A percentile compares a stretch with the other conserved stretches of the same genome.
phyloP scores from a whole-genome alignment of 2,797 vertebrate species.

The Saxicola maurus region DNA sequence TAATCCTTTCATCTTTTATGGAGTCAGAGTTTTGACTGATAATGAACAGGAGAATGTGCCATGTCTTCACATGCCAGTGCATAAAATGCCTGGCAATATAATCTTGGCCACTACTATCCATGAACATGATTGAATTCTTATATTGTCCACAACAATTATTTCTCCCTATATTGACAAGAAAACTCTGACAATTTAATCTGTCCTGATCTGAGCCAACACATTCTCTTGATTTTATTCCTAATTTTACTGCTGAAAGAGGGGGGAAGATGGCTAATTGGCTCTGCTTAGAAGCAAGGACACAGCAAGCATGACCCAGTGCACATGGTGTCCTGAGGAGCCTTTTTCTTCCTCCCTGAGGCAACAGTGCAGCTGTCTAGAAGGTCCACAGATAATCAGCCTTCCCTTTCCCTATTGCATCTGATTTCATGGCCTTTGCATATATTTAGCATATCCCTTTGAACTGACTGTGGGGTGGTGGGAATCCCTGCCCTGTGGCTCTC shows the following conservation, averaged over 20 bases:
- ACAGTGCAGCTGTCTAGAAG: background rate
- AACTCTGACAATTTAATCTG: background rate
- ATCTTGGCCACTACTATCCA: background rate
- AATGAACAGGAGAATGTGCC: background rate
- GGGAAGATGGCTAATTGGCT: background rate
- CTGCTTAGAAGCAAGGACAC: background rate
- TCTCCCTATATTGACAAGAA: background rate
- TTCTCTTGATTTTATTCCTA: background rate
- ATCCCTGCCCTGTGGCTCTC: background rate
- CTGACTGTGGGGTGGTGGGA: background rate
- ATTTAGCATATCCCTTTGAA: background rate
- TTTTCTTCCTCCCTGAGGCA: background rate
- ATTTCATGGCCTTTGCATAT: background rate
- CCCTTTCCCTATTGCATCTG: background rate
- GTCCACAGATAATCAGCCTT: background rate
- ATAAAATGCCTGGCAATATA: background rate
- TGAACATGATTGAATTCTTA: background rate
- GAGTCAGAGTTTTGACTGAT: background rate
- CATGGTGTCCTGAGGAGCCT: fast-evolving
- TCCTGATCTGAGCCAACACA: background rate
- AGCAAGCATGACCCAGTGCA: background rate
- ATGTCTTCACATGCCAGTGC: background rate
- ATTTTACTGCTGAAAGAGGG: background rate
- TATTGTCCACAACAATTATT: background rate
- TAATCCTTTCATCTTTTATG: background rate